Evolutionary conservation across 1,140 invertebrate species (phyloP).

Genomic region (Samia ricini): DNA sequence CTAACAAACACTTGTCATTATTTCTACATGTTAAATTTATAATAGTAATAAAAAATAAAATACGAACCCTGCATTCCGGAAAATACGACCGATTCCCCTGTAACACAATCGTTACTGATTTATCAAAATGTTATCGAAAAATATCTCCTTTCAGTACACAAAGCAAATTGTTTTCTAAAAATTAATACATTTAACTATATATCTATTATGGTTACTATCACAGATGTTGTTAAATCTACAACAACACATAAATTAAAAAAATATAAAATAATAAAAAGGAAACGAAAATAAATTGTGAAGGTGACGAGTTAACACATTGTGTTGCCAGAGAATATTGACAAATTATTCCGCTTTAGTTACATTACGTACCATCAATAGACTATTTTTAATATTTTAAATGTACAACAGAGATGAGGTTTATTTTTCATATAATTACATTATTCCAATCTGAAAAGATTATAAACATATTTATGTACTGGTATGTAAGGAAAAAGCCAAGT

Average conservation of each 20-base stretch:
- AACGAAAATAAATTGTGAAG: not conserved
- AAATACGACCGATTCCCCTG: slow-evolving; percentile 79
- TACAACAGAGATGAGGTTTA: no score
- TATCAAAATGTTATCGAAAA: slow-evolving; percentile 13
- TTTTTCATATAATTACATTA: no score
- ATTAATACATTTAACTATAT: not conserved
- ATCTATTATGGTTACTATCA: not conserved
- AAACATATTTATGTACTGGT: no score
- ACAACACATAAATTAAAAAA: not conserved
- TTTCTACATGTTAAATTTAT: no score
- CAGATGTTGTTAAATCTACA: not conserved
- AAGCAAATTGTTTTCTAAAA: not conserved
- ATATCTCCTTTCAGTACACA: not conserved
- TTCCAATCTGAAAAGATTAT: no score
- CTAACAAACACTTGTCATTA: not conserved
- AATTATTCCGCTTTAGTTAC: not conserved
- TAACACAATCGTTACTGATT: slow-evolving; percentile 42
- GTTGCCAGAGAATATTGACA: not conserved
- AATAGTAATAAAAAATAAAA: not conserved
- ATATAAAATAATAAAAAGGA: not conserved
- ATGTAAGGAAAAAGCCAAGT: no score
- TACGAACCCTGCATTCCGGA: slow-evolving; percentile 78
- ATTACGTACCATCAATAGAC: no score
- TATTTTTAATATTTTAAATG: no score
- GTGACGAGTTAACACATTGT: not conserved